Percentiles rank a stretch among this genome's conserved stretches.
Evolutionary conservation across 2,888 invertebrate genomes (phyloP).

Genomic region (Hydrotaea cyrtoneurina): DNA sequence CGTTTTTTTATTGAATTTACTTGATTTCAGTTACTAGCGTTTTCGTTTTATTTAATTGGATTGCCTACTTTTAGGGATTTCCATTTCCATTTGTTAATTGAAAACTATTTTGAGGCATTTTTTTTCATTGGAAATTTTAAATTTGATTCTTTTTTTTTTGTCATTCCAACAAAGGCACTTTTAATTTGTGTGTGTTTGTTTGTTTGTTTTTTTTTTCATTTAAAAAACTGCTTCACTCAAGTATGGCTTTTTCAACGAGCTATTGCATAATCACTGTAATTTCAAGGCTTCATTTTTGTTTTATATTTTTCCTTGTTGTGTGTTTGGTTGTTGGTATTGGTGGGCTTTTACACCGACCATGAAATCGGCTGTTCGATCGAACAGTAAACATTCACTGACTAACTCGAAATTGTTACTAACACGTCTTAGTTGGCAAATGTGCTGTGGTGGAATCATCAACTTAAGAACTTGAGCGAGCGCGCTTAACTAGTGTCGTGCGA

Average conservation of each 20-base stretch:
- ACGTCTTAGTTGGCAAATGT: constrained; percentile 9
- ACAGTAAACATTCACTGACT: constrained; percentile 61
- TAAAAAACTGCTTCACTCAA: not conserved
- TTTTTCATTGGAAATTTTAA: not conserved
- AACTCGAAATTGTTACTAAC: constrained; percentile 60
- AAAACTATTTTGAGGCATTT: constrained; percentile 17
- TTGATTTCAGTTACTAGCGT: too few relatives aligned
- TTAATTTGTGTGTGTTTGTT: not conserved
- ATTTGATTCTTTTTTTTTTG: not conserved
- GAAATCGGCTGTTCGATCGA: constrained; percentile 37
- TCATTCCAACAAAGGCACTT: constrained; percentile 11
- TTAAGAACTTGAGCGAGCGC: constrained; percentile 43
- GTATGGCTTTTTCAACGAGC: not conserved
- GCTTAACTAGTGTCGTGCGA: not conserved
- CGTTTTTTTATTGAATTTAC: not conserved
- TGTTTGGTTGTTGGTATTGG: not conserved
- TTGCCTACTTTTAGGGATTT: not conserved
- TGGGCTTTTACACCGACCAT: constrained; percentile 22
- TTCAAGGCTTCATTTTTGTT: constrained; percentile 56
- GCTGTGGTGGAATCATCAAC: not conserved
- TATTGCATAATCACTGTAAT: constrained; percentile 74
- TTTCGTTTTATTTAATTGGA: not conserved
- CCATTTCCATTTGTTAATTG: not conserved
- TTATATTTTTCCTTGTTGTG: constrained; percentile 1
- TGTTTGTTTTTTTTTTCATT: not conserved